Conservation (phyloP, 2,888 invertebrate species). For the Hydroisotoma schaefferi region DNA sequence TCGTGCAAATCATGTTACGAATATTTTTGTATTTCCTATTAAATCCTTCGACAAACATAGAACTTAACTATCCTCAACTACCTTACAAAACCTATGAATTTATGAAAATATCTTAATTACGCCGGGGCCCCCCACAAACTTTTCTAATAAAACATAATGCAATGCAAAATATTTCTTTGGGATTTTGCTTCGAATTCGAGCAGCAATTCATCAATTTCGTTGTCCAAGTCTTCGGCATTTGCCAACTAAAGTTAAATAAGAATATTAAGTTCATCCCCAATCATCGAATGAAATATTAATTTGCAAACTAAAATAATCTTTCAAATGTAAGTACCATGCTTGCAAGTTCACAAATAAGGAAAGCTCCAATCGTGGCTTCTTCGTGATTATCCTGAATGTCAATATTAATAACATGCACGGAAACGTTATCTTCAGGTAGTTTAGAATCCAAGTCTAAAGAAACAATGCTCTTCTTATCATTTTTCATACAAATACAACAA, state of each 20-base stretch:
- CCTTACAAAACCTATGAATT: too few species aligned
- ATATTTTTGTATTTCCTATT: too few species aligned
- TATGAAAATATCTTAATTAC: too few species aligned
- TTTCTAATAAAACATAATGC: conserved; percentile 64
- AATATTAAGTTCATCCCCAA: not conserved
- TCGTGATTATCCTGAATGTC: conserved; percentile 99
- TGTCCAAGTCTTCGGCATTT: conserved; percentile 87
- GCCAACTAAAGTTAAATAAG: conserved; percentile 60
- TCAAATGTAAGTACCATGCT: conserved; percentile 65
- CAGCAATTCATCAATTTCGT: conserved; percentile 94
- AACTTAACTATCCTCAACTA: too few species aligned
- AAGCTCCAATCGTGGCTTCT: conserved; percentile 97
- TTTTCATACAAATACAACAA: not conserved
- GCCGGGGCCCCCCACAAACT: too few species aligned
- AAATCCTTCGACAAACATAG: too few species aligned
- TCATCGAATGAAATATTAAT: not conserved
- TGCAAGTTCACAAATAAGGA: conserved; percentile 93
- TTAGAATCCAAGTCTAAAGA: conserved; percentile 64
- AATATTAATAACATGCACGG: conserved; percentile 95
- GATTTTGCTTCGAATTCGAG: conserved; percentile 90
- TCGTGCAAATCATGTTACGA: too few species aligned
- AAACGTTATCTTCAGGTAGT: conserved; percentile 73
- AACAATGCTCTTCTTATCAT: not conserved
- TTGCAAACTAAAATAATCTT: not conserved
- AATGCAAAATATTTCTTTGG: conserved; percentile 82